These are phyloP conservation scores for Campoletis sonorensis DNA, from an alignment of 1,140 invertebrate genomes.

Conservation along the genomic window DNA sequence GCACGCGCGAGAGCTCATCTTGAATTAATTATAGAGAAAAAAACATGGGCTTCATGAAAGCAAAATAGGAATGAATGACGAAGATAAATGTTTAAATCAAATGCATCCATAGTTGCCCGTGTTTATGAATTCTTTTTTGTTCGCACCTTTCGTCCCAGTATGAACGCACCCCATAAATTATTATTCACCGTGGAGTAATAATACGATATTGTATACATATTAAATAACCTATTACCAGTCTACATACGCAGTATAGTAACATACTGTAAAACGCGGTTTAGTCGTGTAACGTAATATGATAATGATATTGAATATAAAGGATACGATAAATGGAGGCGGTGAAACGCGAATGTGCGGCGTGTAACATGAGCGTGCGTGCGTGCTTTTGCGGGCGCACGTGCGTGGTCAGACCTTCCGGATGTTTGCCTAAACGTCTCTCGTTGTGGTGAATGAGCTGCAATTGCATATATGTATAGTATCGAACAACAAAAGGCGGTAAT, in stretches of 20 bases:
- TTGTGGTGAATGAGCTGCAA: not conserved
- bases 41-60: no score
- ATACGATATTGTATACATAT: not conserved
- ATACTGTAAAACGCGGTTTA: slow-evolving; percentile 1
- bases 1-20: no score
- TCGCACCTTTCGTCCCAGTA: not conserved
- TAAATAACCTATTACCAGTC: slow-evolving; percentile 6
- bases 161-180: not conserved
- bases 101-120: not conserved
- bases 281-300: slow-evolving; percentile 27
- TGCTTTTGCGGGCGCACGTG: slow-evolving; percentile 11
- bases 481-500: not conserved
- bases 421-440: slow-evolving; percentile 26
- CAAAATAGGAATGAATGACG: no score
- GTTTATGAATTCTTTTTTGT: not conserved
- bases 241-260: not conserved
- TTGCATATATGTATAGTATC: not conserved
- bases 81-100: not conserved
- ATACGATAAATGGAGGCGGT: not conserved
- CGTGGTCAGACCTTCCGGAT: slow-evolving; percentile 20
- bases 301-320: slow-evolving; percentile 32
- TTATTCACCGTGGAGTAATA: not conserved
- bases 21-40: not conserved
- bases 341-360: not conserved
- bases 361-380: slow-evolving; percentile 20